phyloP scores from a whole-genome alignment of 2,888 invertebrate genomes.

The Cephus rjabovi region DNA sequence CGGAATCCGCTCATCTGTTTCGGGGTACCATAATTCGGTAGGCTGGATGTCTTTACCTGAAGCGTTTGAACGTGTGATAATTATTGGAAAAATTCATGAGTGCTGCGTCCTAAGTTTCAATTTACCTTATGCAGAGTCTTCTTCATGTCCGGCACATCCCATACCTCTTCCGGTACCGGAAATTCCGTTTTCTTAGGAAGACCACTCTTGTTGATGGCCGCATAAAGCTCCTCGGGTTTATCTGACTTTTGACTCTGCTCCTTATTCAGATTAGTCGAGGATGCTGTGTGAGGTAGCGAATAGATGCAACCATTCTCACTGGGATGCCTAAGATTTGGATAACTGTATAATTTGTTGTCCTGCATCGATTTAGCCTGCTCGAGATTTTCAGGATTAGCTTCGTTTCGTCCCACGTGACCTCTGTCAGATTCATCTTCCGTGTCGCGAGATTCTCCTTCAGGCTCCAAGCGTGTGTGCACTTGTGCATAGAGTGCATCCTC shows the following conservation, averaged over 20 bases:
- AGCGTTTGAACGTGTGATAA: not conserved
- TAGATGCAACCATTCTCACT: slow-evolving; percentile 49
- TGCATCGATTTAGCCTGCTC: slow-evolving; percentile 23
- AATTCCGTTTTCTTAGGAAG: slow-evolving; percentile 47
- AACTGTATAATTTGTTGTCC: slow-evolving; percentile 35
- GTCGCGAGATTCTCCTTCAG: slow-evolving; percentile 61
- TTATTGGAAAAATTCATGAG: not conserved
- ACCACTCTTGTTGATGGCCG: slow-evolving; percentile 61
- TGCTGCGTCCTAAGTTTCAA: not conserved
- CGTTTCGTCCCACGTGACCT: slow-evolving; percentile 34
- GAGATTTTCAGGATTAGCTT: slow-evolving; percentile 27
- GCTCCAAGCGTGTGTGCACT: slow-evolving; percentile 55
- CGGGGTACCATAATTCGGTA: slow-evolving; percentile 58
- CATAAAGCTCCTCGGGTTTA: slow-evolving; percentile 68
- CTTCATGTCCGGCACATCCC: slow-evolving; percentile 53
- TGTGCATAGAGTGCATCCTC: slow-evolving; percentile 61
- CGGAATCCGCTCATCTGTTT: slow-evolving; percentile 51
- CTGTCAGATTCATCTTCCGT: slow-evolving; percentile 61
- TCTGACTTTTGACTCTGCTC: slow-evolving; percentile 62
- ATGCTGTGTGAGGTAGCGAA: slow-evolving; percentile 51
- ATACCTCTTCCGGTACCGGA: slow-evolving; percentile 57
- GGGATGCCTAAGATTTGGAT: slow-evolving; percentile 23
- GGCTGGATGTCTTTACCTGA: slow-evolving; percentile 58
- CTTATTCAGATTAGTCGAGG: slow-evolving; percentile 39
- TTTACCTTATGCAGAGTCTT: slow-evolving; percentile 47